phyloP scores from a whole-genome alignment of 2,113 vertebrate genomes.

The Camelus dromedarius region DNA sequence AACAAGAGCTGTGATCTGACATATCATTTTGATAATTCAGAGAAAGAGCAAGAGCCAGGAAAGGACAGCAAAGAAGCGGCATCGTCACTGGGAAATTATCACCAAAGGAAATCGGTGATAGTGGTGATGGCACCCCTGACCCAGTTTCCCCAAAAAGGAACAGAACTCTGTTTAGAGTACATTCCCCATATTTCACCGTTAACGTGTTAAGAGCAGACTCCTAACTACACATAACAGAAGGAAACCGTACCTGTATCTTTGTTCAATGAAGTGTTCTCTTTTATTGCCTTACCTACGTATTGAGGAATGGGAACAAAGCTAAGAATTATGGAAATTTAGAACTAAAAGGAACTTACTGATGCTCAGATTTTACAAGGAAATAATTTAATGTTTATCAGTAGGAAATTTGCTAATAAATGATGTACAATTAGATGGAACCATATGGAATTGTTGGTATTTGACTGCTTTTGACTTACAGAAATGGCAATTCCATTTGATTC shows the following conservation, averaged over 20 bases:
- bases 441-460: not conserved
- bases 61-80: not conserved
- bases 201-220: not conserved
- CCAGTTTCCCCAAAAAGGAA: not conserved
- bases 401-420: not conserved
- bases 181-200: not conserved
- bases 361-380: slow-evolving; percentile 14
- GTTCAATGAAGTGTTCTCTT: not conserved
- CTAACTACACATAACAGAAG: not conserved
- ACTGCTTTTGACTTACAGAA: not conserved
- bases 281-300: not conserved
- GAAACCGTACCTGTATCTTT: not conserved
- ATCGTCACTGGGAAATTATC: not conserved
- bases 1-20: slow-evolving; percentile 34
- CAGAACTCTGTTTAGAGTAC: not conserved
- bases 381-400: not conserved
- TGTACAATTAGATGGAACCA: not conserved
- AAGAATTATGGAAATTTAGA: not conserved
- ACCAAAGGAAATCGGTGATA: not conserved
- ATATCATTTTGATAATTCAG: not conserved
- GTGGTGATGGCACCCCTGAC: not conserved
- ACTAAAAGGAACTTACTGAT: not conserved
- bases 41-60: not conserved
- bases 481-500: not conserved
- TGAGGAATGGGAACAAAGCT: not conserved